Base-by-base conservation (phyloP, 2,113 vertebrate genomes). In the Podarcis raffonei region DNA sequence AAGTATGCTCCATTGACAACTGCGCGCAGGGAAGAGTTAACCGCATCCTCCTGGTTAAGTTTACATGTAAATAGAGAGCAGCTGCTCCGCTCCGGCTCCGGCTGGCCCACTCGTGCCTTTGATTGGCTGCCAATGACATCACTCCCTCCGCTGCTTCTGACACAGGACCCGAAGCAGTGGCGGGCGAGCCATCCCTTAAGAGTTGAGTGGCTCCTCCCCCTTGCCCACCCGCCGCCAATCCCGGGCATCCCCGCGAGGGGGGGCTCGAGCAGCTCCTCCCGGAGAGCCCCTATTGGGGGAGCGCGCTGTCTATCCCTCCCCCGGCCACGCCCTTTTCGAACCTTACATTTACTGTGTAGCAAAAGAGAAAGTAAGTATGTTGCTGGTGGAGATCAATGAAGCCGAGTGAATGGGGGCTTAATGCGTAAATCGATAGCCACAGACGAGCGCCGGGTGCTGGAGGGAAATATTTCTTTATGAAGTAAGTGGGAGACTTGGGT, bases 51-150 rank as follows among this genome's bases (percentile, higher is more conserved):
- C 91, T 4, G 62, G 69, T 32, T 90, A n/a, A 76, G 90, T 90
- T 91, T 87, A 91, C 91, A 87, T 86, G 94, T 94, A 93, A 95
- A 94, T 93, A 94, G 80, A 86, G 89, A 93, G 92, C 93, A 93
- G 93, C 95, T 92, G 95, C 94, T 92, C 89, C 75, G 83, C 91
- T 90, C 92, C 83, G 90, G 94, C 94, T 94, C 89, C n/a, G 80
- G 92, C 94, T 92, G 95, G 94, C 91, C 65, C 91, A 79, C 85
- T 80, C 87, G 92, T 94, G 91, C 93, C 91, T 94, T 94, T 97
- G 96, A 99, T 99, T 98, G 98, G 98, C 95, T 97, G 96, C 94
- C 96, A 97, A 98, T 98, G 98, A 99, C 98, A 98, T 99, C 98
- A 96, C 95, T 97, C 86, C 2, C 27, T 53, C 92, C 93, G 87